These are phyloP conservation scores for Drosophila busckii DNA, from an alignment of 1,140 invertebrate species.

Conservation along the genomic window DNA sequence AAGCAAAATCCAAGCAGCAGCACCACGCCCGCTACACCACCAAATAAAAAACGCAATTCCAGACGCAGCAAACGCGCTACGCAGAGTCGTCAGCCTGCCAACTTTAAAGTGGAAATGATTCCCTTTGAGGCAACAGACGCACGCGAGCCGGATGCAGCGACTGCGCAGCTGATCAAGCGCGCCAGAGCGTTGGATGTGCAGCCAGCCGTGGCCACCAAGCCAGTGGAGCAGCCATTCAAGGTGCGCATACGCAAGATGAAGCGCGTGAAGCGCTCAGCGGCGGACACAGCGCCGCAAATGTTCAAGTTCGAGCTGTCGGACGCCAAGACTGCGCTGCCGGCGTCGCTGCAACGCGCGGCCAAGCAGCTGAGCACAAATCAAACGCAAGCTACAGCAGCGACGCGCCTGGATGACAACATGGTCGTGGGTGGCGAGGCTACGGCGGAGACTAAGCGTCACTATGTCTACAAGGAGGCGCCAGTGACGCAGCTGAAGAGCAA, in stretches of 20 bases:
- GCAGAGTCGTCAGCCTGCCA: conserved; percentile 28
- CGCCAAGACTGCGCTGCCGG: conserved; percentile 45
- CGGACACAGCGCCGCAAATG: conserved; percentile 52
- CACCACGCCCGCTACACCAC: background rate
- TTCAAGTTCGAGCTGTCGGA: conserved; percentile 70
- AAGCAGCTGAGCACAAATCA: conserved; percentile 31
- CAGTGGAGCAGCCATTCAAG: conserved; percentile 3
- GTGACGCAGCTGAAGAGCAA: conserved; percentile 37
- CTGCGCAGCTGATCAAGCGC: conserved; percentile 50
- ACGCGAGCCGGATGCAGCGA: conserved; percentile 55
- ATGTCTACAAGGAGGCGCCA: conserved; percentile 60
- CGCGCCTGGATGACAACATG: conserved; percentile 37
- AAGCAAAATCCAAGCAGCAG: conserved; percentile 11
- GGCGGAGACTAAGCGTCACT: conserved; percentile 56
- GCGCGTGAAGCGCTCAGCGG: conserved; percentile 46
- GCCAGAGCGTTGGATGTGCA: conserved; percentile 51
- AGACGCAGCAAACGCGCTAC: conserved; percentile 31
- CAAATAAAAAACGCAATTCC: conserved; percentile 2
- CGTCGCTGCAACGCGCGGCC: conserved; percentile 15
- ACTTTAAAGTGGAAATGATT: conserved; percentile 68
- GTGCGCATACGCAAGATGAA: conserved; percentile 38
- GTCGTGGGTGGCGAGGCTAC: conserved; percentile 27
- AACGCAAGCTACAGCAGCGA: conserved; percentile 1
- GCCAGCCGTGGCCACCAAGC: background rate
- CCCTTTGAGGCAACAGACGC: conserved; percentile 68